Evolutionary conservation across 2,113 vertebrate genomes (phyloP).

Genomic region (Mustela lutreola): DNA sequence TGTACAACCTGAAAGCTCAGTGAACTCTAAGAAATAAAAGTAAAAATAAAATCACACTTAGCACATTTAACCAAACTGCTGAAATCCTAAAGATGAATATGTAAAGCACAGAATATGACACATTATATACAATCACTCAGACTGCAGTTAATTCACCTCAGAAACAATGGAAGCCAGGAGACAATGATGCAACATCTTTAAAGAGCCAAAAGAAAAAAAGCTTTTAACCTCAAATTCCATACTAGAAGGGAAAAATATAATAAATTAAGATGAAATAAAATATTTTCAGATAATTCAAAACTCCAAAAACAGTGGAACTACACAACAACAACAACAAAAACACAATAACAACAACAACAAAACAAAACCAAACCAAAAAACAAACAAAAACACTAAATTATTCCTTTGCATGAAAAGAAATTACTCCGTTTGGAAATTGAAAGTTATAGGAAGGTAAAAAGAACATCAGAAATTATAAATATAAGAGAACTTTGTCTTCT

Average conservation of each 20-base stretch:
- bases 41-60: not conserved
- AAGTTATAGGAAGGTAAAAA: not conserved
- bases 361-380: not conserved
- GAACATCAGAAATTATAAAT: not conserved
- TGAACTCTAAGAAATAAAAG: not conserved
- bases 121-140: not conserved
- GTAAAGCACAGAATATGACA: not conserved
- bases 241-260: not conserved
- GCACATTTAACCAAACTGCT: not conserved
- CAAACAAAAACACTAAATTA: not conserved
- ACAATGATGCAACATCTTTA: not conserved
- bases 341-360: not conserved
- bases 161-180: not conserved
- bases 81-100: not conserved
- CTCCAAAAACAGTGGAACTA: not conserved
- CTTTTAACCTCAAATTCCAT: not conserved
- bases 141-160: not conserved
- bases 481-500: not conserved
- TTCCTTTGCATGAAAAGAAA: not conserved
- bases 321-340: not conserved
- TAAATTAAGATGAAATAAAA: not conserved
- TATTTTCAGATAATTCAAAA: slow-evolving; percentile 13
- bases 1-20: not conserved
- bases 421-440: not conserved
- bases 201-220: not conserved